Conservation (phyloP, 2,888 invertebrate genomes). For the Drosophila subquinaria region DNA sequence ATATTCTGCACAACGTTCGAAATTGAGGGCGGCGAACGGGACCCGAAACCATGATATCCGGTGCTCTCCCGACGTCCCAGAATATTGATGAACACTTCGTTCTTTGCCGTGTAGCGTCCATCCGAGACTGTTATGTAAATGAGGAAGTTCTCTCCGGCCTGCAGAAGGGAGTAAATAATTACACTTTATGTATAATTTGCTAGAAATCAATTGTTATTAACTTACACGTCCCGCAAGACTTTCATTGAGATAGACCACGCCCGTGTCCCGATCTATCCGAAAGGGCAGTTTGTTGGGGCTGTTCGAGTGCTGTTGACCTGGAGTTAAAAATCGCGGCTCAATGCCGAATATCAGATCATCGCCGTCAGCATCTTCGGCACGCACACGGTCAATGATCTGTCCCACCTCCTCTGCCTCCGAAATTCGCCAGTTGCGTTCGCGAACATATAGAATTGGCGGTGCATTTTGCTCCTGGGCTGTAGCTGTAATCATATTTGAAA, state of each 20-base stretch:
- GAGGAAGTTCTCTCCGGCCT: slow-evolving; percentile 89
- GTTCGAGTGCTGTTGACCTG: slow-evolving; percentile 57
- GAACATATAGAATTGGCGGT: slow-evolving; percentile 90
- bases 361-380: slow-evolving; percentile 89
- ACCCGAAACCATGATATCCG: slow-evolving; percentile 64
- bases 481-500: slow-evolving; percentile 43
- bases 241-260: slow-evolving; percentile 92
- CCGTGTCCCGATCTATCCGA: slow-evolving; percentile 90
- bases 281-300: slow-evolving; percentile 88
- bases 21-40: slow-evolving; percentile 81
- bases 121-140: slow-evolving; percentile 90
- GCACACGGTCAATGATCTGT: slow-evolving; percentile 89
- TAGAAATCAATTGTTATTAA: not conserved
- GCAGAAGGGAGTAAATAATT: slow-evolving; percentile 9
- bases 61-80: slow-evolving; percentile 68
- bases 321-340: slow-evolving; percentile 87
- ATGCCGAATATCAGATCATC: slow-evolving; percentile 89
- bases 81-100: slow-evolving; percentile 89
- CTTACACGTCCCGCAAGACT: slow-evolving; percentile 91
- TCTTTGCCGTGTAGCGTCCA: slow-evolving; percentile 89
- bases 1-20: slow-evolving; percentile 82
- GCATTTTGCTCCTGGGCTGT: slow-evolving; percentile 79
- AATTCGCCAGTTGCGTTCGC: slow-evolving; percentile 92
- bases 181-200: not conserved
- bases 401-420: slow-evolving; percentile 91